Conservation (phyloP, 1,140 invertebrate genomes). For the Lasioglossum baleicum region DNA sequence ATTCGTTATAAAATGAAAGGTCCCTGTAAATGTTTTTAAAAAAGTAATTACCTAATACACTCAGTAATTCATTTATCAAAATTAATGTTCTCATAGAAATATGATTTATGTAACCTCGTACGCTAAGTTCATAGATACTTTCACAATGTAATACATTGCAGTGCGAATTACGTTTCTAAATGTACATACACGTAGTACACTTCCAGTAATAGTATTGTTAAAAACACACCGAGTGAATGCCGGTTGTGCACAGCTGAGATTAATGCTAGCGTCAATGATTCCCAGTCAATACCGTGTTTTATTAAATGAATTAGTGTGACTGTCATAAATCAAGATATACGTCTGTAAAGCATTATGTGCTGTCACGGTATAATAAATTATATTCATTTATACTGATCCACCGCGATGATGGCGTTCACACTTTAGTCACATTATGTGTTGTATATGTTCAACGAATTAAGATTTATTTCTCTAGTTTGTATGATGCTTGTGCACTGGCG, state of each 20-base stretch:
- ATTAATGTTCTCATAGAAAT: too few relatives aligned
- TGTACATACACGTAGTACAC: too few relatives aligned
- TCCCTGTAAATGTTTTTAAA: too few relatives aligned
- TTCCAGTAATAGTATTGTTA: neutral
- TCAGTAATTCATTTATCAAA: too few relatives aligned
- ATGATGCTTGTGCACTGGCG: too few relatives aligned
- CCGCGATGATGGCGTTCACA: slow-evolving; percentile 4
- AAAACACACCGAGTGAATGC: neutral
- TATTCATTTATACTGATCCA: slow-evolving; percentile 12
- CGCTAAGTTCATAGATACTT: too few relatives aligned
- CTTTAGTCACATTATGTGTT: slow-evolving; percentile 1
- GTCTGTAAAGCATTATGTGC: slow-evolving; percentile 2
- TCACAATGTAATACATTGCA: too few relatives aligned
- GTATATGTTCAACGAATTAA: neutral
- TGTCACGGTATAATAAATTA: slow-evolving; percentile 26
- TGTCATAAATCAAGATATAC: slow-evolving; percentile 32
- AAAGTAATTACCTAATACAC: too few relatives aligned
- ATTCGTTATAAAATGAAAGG: too few relatives aligned
- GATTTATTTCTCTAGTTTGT: slow-evolving; percentile 13
- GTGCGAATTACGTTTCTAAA: too few relatives aligned
- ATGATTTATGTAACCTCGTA: too few relatives aligned
- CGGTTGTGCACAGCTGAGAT: neutral
- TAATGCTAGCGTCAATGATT: neutral
- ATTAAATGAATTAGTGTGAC: slow-evolving; percentile 27
- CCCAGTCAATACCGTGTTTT: slow-evolving; percentile 10